A percentile compares a stretch with the other conserved stretches of the same genome.
These are phyloP conservation scores for Nasonia vitripennis DNA, from an alignment of 1,140 invertebrate species.

Conservation along the genomic window DNA sequence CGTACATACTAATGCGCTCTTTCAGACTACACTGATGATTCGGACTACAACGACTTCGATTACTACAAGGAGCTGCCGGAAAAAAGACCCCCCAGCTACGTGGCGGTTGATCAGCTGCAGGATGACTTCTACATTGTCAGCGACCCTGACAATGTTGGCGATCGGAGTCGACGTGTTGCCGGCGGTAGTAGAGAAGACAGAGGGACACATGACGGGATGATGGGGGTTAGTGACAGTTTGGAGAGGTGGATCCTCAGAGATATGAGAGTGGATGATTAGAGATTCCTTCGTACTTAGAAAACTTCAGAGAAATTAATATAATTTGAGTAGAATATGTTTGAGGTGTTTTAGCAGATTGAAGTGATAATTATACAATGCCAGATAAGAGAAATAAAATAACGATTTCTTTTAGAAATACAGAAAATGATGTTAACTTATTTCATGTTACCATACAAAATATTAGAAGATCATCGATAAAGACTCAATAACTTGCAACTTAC, in stretches of 20 bases:
- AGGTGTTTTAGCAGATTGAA: no score
- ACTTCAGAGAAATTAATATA: no score
- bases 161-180: background rate
- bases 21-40: constrained; percentile 64
- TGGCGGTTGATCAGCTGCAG: background rate
- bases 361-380: no score
- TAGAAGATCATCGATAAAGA: no score
- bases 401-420: background rate
- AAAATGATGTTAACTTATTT: no score
- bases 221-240: background rate
- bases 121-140: constrained; percentile 63
- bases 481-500: no score
- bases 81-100: background rate
- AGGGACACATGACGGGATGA: background rate
- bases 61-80: constrained; percentile 60
- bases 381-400: no score
- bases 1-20: background rate
- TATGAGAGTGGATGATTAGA: constrained; percentile 2
- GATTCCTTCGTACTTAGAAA: background rate
- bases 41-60: constrained; percentile 63
- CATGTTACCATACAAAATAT: no score
- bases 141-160: constrained; percentile 51
- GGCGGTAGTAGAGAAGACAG: background rate
- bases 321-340: no score
- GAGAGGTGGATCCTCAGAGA: no score